Conservation (phyloP, 1,140 invertebrate species). For the Drosophila melanica region DNA sequence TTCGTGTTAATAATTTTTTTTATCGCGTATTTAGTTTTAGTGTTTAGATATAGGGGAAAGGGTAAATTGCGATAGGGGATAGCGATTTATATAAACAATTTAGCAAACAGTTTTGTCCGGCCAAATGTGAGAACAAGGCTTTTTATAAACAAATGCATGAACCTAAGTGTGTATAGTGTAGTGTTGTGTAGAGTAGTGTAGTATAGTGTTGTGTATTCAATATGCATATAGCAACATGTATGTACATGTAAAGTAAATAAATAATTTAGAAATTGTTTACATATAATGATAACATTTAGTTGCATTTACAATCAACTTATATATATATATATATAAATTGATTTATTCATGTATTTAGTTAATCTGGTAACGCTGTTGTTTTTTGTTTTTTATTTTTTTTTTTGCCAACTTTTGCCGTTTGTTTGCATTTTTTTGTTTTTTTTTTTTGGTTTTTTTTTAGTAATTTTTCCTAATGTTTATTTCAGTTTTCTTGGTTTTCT, state of each 20-base stretch:
- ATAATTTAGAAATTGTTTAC: constrained; percentile 48
- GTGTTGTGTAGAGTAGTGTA: constrained; percentile 18
- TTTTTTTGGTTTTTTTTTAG: constrained; percentile 11
- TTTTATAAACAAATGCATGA: constrained; percentile 32
- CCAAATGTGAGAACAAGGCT: constrained; percentile 19
- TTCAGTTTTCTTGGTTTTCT: constrained; percentile 7
- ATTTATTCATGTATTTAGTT: constrained; percentile 4
- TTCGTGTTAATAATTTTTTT: constrained; percentile 16
- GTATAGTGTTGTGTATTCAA: constrained; percentile 9
- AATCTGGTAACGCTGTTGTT: constrained; percentile 8
- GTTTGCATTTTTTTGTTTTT: constrained; percentile 15
- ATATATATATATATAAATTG: constrained; percentile 16
- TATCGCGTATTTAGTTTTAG: constrained; percentile 7
- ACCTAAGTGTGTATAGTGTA: constrained; percentile 23
- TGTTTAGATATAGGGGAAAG: neutral
- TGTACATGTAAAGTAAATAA: neutral
- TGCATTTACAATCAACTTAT: constrained; percentile 38
- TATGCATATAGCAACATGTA: constrained; percentile 9
- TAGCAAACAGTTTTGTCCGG: constrained; percentile 20
- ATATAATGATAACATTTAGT: constrained; percentile 35
- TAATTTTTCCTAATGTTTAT: constrained; percentile 6
- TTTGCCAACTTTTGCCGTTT: neutral
- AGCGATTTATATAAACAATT: neutral
- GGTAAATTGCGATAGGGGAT: neutral
- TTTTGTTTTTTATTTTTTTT: neutral